Percentiles rank a stretch among this genome's conserved stretches.
phyloP scores from a whole-genome alignment of 2,888 invertebrate genomes.

The Mongoloraphidia duomilia region DNA sequence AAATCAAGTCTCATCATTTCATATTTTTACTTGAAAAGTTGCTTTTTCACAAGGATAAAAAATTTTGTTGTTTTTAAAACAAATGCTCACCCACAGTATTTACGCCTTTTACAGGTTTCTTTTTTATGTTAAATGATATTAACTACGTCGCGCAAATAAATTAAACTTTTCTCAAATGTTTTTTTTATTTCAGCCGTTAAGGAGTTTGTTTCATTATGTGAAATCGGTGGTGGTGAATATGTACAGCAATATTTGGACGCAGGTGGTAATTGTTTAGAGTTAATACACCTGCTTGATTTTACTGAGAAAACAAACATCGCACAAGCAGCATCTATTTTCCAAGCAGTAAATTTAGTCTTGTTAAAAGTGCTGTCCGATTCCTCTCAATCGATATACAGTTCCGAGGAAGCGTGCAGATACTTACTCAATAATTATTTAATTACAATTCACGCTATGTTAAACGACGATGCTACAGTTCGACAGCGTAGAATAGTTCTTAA shows the following conservation, averaged over 20 bases:
- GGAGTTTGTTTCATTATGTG: constrained; percentile 45
- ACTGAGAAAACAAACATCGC: constrained; percentile 44
- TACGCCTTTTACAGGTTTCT: neutral
- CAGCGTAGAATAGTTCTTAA: constrained; percentile 52
- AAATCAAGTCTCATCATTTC: no score
- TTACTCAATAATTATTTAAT: constrained; percentile 52
- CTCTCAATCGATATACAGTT: constrained; percentile 41
- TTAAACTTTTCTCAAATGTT: neutral
- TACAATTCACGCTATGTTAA: constrained; percentile 51
- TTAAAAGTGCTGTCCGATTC: constrained; percentile 49
- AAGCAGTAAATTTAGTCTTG: constrained; percentile 49
- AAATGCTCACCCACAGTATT: neutral
- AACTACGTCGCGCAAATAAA: no score
- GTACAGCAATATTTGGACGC: constrained; percentile 49
- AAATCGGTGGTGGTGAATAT: constrained; percentile 32
- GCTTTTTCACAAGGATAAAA: no score
- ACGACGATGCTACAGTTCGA: constrained; percentile 43
- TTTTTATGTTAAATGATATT: neutral
- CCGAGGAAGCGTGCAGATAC: constrained; percentile 52
- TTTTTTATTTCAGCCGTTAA: constrained; percentile 37
- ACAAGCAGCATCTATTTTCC: constrained; percentile 43
- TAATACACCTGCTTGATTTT: constrained; percentile 46
- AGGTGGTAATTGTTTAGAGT: constrained; percentile 56
- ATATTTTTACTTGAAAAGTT: no score
- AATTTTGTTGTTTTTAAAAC: no score